A percentile compares a stretch with the other conserved stretches of the same genome.
phyloP scores from a whole-genome alignment of 2,888 invertebrate genomes.

The Erebia palarica region DNA sequence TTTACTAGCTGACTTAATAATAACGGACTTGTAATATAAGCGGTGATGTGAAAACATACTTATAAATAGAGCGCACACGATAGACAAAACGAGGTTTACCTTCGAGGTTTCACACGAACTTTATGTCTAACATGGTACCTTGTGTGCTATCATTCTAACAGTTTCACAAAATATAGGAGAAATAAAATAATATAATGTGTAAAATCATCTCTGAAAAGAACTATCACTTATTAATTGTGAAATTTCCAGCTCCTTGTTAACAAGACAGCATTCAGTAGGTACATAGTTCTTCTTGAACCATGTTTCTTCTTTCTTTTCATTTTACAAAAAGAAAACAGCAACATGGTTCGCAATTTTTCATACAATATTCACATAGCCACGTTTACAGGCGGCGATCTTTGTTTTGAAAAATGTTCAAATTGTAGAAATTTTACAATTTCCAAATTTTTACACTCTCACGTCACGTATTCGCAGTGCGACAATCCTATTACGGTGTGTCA shows the following conservation, averaged over 20 bases:
- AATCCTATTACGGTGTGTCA: conserved; percentile 39
- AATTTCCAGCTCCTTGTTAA: background rate
- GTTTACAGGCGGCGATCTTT: background rate
- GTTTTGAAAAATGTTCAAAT: conserved; percentile 5
- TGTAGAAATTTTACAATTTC: conserved; percentile 13
- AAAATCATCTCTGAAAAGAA: background rate
- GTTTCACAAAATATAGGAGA: background rate
- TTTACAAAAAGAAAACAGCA: background rate
- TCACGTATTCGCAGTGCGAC: conserved; percentile 39
- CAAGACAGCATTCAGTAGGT: background rate
- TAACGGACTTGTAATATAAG: too few species aligned
- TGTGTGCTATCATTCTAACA: too few species aligned
- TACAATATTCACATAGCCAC: conserved; percentile 5
- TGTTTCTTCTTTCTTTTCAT: background rate
- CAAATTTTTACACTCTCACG: conserved; percentile 6
- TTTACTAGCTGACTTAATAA: too few species aligned
- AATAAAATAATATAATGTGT: background rate
- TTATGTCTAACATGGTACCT: too few species aligned
- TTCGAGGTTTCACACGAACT: too few species aligned
- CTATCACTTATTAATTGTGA: conserved; percentile 1
- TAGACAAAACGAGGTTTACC: too few species aligned
- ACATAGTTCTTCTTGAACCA: background rate
- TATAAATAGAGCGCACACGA: too few species aligned
- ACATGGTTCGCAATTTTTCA: background rate
- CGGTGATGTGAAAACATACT: too few species aligned